phyloP scores from a whole-genome alignment of 2,888 invertebrate species.

The Octonoba sinensis region DNA sequence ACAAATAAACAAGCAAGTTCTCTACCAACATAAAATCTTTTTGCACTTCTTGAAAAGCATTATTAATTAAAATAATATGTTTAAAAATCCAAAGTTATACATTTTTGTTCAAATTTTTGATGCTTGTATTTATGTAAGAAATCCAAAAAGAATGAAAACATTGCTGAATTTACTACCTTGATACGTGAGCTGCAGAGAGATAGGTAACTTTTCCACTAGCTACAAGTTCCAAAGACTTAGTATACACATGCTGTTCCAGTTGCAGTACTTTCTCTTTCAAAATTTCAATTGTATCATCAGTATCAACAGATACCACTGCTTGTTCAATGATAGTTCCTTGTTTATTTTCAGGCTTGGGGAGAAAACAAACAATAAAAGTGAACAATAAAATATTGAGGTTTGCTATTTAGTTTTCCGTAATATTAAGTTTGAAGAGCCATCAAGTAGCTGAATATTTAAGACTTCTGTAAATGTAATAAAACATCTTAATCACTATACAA shows the following conservation, averaged over 20 bases:
- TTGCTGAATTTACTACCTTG: conserved; percentile 14
- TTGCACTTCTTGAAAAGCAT: too few relatives aligned
- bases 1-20: too few relatives aligned
- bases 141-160: background rate
- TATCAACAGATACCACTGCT: conserved; percentile 83
- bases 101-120: background rate
- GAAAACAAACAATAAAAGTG: conserved; percentile 55
- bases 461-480: too few relatives aligned
- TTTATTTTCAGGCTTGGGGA: conserved; percentile 85
- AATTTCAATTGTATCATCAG: conserved; percentile 80
- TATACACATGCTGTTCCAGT: conserved; percentile 85
- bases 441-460: too few relatives aligned
- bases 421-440: too few relatives aligned
- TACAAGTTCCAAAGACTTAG: conserved; percentile 83
- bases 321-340: conserved; percentile 90
- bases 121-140: background rate
- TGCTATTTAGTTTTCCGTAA: too few relatives aligned
- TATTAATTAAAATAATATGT: too few relatives aligned
- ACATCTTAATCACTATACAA: too few relatives aligned
- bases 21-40: too few relatives aligned
- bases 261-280: conserved; percentile 82
- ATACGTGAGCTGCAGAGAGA: conserved; percentile 64
- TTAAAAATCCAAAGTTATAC: too few relatives aligned
- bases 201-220: conserved; percentile 78
- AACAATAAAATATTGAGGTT: background rate